Conservation (phyloP, 2,888 invertebrate genomes). For the Xestobium rufovillosum region DNA sequence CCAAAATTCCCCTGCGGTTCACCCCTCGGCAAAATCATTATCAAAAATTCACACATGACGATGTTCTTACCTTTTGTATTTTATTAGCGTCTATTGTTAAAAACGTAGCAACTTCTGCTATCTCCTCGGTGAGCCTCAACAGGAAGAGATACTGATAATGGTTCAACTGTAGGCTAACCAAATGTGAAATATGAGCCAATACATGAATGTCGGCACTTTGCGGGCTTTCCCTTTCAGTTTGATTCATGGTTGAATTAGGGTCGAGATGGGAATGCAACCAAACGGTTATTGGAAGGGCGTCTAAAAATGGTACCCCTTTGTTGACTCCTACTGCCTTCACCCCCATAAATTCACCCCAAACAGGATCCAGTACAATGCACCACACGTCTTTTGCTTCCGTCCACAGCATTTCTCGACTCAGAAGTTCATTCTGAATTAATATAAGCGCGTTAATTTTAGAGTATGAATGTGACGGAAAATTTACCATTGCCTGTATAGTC, state of each 20-base stretch:
- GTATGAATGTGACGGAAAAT: constrained; percentile 4
- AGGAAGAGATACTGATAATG: constrained; percentile 91
- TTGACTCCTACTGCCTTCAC: constrained; percentile 67
- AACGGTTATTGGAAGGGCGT: constrained; percentile 78
- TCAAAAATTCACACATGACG: constrained; percentile 10
- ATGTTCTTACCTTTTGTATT: constrained; percentile 51
- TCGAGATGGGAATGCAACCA: constrained; percentile 61
- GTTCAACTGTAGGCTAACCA: constrained; percentile 85
- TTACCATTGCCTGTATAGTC: constrained; percentile 33
- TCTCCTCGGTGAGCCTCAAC: constrained; percentile 71
- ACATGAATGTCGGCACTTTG: constrained; percentile 66
- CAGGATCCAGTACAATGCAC: constrained; percentile 80
- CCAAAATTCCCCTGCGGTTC: too few relatives aligned
- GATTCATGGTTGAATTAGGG: constrained; percentile 38
- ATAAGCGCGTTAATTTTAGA: constrained; percentile 8
- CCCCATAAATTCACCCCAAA: constrained; percentile 89
- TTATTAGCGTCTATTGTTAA: constrained; percentile 69
- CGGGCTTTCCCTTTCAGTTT: constrained; percentile 15
- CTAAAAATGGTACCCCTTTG: constrained; percentile 71
- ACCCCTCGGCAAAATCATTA: too few relatives aligned
- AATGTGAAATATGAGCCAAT: constrained; percentile 72
- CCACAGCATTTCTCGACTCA: constrained; percentile 54
- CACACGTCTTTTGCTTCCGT: constrained; percentile 82
- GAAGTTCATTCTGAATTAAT: constrained; percentile 33
- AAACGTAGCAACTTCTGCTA: constrained; percentile 73